These are phyloP conservation scores for Lipophrys pholis DNA, from an alignment of 2,113 vertebrate species.

Conservation along the genomic window DNA sequence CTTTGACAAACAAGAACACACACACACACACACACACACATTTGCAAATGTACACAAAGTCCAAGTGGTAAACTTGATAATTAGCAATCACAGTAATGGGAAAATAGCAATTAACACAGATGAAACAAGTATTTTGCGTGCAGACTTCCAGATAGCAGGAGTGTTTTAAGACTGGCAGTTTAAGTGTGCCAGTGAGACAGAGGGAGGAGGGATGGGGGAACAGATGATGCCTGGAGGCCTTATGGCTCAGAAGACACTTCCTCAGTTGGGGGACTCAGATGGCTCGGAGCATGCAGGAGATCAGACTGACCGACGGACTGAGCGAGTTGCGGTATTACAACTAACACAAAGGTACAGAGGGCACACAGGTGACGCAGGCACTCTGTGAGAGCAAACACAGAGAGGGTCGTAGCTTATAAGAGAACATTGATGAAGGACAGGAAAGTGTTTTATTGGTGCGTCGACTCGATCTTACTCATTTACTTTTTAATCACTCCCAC, in stretches of 20 bases:
- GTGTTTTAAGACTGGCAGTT: constrained; percentile 7
- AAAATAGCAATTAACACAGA: constrained; percentile 55
- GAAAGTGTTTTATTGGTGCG: too few species aligned
- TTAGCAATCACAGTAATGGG: constrained; percentile 1
- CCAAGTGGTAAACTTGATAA: constrained; percentile 29
- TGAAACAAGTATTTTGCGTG: constrained; percentile 37
- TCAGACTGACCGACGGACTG: constrained; percentile 3
- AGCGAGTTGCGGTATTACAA: constrained; percentile 26
- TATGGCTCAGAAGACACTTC: constrained; percentile 46
- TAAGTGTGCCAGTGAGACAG: constrained; percentile 44
- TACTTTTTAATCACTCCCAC: too few species aligned
- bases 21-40: background rate
- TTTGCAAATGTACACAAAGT: constrained; percentile 16
- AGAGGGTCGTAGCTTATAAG: too few species aligned
- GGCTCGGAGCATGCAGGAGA: constrained; percentile 15
- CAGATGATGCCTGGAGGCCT: constrained; percentile 62
- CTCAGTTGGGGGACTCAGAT: constrained; percentile 44
- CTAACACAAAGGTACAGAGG: background rate
- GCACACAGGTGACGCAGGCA: background rate
- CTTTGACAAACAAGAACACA: constrained; percentile 41
- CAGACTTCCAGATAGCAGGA: constrained; percentile 5
- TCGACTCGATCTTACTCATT: too few species aligned
- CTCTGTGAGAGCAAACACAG: background rate
- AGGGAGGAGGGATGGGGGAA: constrained; percentile 46
- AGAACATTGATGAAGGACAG: too few species aligned